A percentile compares a stretch with the other conserved stretches of the same genome.
These are phyloP conservation scores for Neofelis nebulosa DNA, from an alignment of 2,113 vertebrate genomes.

Conservation along the genomic window DNA sequence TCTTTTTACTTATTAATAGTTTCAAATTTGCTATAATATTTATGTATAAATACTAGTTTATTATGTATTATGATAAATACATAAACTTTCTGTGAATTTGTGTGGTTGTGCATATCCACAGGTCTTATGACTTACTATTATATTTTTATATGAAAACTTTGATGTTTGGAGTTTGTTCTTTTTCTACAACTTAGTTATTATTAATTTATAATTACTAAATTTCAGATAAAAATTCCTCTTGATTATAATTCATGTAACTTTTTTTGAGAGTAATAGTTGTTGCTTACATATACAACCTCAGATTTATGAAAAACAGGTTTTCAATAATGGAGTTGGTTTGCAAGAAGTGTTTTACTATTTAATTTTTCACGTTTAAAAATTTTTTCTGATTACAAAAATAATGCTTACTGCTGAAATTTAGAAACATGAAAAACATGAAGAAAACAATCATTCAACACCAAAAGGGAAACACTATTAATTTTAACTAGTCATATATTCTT, in stretches of 20 bases:
- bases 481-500: not conserved
- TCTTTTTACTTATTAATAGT: not conserved
- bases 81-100: not conserved
- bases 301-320: not conserved
- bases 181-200: not conserved
- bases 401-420: not conserved
- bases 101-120: not conserved
- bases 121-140: not conserved
- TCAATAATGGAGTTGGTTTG: not conserved
- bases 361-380: not conserved
- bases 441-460: not conserved
- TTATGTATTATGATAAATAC: not conserved
- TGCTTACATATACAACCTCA: not conserved
- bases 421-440: not conserved
- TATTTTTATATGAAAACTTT: not conserved
- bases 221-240: not conserved
- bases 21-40: not conserved
- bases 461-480: not conserved
- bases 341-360: not conserved
- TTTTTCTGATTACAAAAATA: not conserved
- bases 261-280: not conserved
- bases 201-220: not conserved
- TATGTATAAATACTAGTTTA: not conserved
- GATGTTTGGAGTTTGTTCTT: not conserved
- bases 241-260: not conserved